A percentile compares a stretch with the other conserved stretches of the same genome.
phyloP scores from a whole-genome alignment of 2,113 vertebrate species.

The Campylorhamphus procurvoides region DNA sequence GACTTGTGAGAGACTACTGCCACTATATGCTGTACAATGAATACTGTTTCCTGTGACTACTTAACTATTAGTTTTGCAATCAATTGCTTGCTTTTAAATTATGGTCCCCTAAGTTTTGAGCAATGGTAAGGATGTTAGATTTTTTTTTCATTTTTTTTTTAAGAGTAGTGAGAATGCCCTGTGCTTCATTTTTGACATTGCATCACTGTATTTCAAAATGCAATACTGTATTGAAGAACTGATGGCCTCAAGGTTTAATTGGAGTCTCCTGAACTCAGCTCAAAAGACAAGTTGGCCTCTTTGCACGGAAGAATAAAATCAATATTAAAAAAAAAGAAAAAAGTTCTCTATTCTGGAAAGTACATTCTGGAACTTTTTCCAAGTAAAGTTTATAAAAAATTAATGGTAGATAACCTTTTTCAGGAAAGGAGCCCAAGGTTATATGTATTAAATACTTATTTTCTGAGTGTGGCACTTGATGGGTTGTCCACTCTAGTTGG shows the following conservation, averaged over 20 bases:
- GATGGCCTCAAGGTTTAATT: slow-evolving; percentile 29
- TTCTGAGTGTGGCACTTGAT: neutral
- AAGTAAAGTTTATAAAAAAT: neutral
- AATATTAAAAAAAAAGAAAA: neutral
- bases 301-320: slow-evolving; percentile 1
- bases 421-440: neutral
- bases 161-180: neutral
- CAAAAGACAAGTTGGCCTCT: neutral
- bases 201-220: neutral
- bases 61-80: neutral
- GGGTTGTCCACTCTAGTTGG: neutral
- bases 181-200: neutral
- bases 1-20: neutral
- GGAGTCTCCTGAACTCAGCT: neutral
- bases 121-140: neutral
- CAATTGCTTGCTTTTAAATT: neutral
- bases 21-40: neutral
- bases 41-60: accelerated
- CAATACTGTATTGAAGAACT: neutral
- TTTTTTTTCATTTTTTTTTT: neutral
- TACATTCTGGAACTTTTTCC: neutral
- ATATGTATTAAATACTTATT: neutral
- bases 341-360: slow-evolving; percentile 7
- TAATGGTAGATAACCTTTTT: neutral
- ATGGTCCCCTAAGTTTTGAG: neutral